A percentile compares a stretch with the other conserved stretches of the same genome.
Evolutionary conservation across 2,888 invertebrate species (phyloP).

Genomic region (Acleris emargana): DNA sequence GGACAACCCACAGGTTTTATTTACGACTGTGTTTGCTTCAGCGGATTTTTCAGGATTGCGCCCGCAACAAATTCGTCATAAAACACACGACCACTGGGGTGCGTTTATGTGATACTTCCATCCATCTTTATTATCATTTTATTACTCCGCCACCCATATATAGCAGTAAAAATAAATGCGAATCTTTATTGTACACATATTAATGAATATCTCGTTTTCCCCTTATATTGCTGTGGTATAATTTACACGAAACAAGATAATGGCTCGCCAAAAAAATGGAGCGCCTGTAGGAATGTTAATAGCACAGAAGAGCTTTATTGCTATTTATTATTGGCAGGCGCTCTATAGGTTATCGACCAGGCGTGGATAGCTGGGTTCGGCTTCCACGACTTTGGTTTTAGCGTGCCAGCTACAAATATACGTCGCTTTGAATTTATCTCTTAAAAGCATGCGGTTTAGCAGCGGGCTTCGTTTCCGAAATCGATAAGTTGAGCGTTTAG

Average conservation of each 20-base stretch:
- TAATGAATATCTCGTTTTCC: slow-evolving; percentile 57
- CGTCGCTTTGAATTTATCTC: slow-evolving; percentile 33
- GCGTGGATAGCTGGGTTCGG: neutral
- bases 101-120: slow-evolving; percentile 54
- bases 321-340: slow-evolving; percentile 58
- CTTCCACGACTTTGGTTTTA: slow-evolving; percentile 35
- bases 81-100: slow-evolving; percentile 52
- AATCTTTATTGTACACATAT: slow-evolving; percentile 66
- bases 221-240: slow-evolving; percentile 25
- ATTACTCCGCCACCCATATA: slow-evolving; percentile 57
- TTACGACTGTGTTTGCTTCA: slow-evolving; percentile 42
- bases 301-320: slow-evolving; percentile 45
- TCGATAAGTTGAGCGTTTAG: slow-evolving; percentile 50
- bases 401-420: slow-evolving; percentile 36
- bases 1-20: slow-evolving; percentile 16
- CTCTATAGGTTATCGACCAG: slow-evolving; percentile 43
- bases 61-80: slow-evolving; percentile 57
- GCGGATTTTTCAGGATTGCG: slow-evolving; percentile 46
- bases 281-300: slow-evolving; percentile 54
- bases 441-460: slow-evolving; percentile 28
- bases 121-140: slow-evolving; percentile 70
- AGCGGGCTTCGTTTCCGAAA: slow-evolving; percentile 39
- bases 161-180: slow-evolving; percentile 57
- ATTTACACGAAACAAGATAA: slow-evolving; percentile 37
- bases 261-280: slow-evolving; percentile 42